Conservation (phyloP, 2,888 invertebrate species). For the Pyrocoelia pectoralis region DNA sequence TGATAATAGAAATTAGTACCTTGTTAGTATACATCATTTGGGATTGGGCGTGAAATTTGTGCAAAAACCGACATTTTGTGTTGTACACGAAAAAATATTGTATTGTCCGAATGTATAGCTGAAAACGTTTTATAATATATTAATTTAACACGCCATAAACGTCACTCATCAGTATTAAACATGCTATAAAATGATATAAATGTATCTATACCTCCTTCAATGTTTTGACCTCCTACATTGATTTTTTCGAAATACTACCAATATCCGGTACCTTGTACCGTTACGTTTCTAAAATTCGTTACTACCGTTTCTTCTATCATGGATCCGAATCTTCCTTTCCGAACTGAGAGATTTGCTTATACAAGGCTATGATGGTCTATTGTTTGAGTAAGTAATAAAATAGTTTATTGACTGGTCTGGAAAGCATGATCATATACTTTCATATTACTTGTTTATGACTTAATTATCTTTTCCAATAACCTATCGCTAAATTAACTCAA, state of each 20-base stretch:
- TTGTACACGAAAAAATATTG: not conserved
- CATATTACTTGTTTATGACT: conserved; percentile 10
- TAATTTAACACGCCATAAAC: conserved; percentile 33
- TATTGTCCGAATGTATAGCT: conserved; percentile 11
- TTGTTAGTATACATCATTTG: not conserved
- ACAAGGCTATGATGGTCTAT: conserved; percentile 2
- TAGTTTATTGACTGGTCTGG: conserved; percentile 16
- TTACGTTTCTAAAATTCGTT: not conserved
- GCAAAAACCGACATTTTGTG: not conserved
- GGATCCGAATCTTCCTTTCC: too few relatives aligned
- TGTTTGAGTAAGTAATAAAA: conserved; percentile 21
- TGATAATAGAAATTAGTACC: not conserved
- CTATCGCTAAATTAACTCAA: not conserved
- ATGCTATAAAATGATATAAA: conserved; percentile 36
- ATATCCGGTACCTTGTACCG: not conserved
- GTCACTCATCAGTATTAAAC: conserved; percentile 33
- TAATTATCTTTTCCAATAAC: conserved; percentile 1
- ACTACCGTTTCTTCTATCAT: too few relatives aligned
- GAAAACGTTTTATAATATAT: conserved; percentile 23
- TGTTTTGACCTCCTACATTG: too few relatives aligned
- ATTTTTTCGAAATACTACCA: conserved; percentile 6
- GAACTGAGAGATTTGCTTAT: too few relatives aligned
- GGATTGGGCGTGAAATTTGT: not conserved
- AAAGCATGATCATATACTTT: conserved; percentile 7
- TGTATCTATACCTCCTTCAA: conserved; percentile 30